phyloP scores from a whole-genome alignment of 2,888 invertebrate genomes.

The Drosophila anomelani region DNA sequence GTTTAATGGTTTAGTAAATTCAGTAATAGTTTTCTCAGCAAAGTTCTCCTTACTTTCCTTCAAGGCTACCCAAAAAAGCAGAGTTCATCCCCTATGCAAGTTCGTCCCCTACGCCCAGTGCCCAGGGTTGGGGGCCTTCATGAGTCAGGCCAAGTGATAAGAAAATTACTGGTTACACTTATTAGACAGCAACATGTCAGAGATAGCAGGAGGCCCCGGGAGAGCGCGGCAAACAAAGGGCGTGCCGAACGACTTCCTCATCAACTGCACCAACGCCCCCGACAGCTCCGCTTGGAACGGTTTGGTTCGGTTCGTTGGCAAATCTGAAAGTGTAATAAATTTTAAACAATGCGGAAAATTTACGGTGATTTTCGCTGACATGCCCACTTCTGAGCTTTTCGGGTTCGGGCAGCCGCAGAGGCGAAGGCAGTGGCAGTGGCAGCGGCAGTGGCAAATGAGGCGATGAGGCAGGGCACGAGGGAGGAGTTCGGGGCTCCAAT shows the following conservation, averaged over 20 bases:
- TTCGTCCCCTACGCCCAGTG: background rate
- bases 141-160: conserved; percentile 58
- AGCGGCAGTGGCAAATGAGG: conserved; percentile 32
- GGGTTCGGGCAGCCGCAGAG: conserved; percentile 52
- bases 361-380: conserved; percentile 79
- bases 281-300: conserved; percentile 1
- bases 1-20: background rate
- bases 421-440: conserved; percentile 19
- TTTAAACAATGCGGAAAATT: conserved; percentile 80
- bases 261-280: conserved; percentile 21
- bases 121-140: background rate
- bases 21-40: background rate
- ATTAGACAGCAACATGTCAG: conserved; percentile 74
- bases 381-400: conserved; percentile 74
- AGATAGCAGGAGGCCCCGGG: conserved; percentile 52
- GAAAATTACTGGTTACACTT: conserved; percentile 78
- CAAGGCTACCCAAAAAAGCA: background rate
- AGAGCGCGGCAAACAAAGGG: conserved; percentile 65
- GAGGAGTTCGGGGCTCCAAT: conserved; percentile 33
- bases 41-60: too few species aligned
- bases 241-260: conserved; percentile 48
- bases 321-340: conserved; percentile 80
- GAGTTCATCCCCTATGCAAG: background rate
- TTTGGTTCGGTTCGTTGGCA: conserved; percentile 39
- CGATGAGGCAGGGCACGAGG: background rate